Evolutionary conservation across 1,140 invertebrate genomes (phyloP).

Genomic region (Sinella curviseta): DNA sequence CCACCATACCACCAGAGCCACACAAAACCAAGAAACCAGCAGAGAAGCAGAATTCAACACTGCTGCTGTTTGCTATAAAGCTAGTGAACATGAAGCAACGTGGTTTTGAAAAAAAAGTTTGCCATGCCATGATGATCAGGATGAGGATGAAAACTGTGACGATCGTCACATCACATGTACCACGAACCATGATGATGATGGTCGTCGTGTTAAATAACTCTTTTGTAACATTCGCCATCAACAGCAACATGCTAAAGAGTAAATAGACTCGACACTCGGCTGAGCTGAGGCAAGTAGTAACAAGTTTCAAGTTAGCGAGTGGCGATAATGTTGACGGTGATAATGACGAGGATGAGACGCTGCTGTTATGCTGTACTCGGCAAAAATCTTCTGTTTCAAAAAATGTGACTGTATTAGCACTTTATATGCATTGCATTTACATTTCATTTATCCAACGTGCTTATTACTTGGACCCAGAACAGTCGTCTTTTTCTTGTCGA

Average conservation of each 20-base stretch:
- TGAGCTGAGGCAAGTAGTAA: no score
- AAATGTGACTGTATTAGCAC: background rate
- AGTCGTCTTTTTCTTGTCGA: no score
- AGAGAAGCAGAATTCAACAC: no score
- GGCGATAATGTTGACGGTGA: background rate
- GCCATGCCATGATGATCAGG: background rate
- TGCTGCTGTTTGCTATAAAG: background rate
- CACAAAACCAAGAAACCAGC: background rate
- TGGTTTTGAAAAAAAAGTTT: background rate
- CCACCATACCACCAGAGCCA: no score
- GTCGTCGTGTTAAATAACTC: background rate
- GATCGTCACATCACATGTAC: background rate
- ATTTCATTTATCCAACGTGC: no score
- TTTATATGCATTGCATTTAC: background rate
- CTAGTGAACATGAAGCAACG: background rate
- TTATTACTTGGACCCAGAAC: no score
- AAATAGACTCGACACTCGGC: no score
- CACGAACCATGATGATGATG: background rate
- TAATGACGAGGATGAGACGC: background rate
- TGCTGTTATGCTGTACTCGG: background rate
- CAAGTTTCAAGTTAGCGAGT: background rate
- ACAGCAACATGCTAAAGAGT: no score
- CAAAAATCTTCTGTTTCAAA: background rate
- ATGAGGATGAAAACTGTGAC: background rate
- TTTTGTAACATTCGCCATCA: background rate